Evolutionary conservation across 2,888 invertebrate species (phyloP).

Genomic region (Drosophila mercatorum): DNA sequence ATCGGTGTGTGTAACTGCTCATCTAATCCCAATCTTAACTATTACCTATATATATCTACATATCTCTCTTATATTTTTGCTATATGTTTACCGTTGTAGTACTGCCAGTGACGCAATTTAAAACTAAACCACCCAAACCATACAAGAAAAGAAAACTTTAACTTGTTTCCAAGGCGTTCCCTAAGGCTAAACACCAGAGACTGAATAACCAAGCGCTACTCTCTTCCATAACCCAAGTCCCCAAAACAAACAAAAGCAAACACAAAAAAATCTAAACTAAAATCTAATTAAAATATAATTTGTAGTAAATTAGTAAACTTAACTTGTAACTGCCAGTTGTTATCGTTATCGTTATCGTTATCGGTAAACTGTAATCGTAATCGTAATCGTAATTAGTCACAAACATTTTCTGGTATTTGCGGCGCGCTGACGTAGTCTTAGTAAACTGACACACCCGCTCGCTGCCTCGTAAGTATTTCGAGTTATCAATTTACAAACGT

Average conservation of each 20-base stretch:
- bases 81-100: slow-evolving; percentile 77
- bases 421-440: slow-evolving; percentile 45
- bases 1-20: slow-evolving; percentile 31
- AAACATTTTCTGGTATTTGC: slow-evolving; percentile 45
- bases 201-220: slow-evolving; percentile 68
- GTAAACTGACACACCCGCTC: slow-evolving; percentile 36
- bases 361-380: slow-evolving; percentile 27
- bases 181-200: slow-evolving; percentile 73
- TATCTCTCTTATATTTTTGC: slow-evolving; percentile 38
- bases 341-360: slow-evolving; percentile 32
- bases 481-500: slow-evolving; percentile 30
- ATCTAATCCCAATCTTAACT: slow-evolving; percentile 15
- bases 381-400: slow-evolving; percentile 35
- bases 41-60: slow-evolving; percentile 6
- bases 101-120: slow-evolving; percentile 77
- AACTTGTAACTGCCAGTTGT: slow-evolving; percentile 33
- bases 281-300: slow-evolving; percentile 23
- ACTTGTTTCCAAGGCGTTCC: slow-evolving; percentile 68
- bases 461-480: slow-evolving; percentile 53
- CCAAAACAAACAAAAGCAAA: slow-evolving; percentile 10
- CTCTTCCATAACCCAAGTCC: slow-evolving; percentile 14
- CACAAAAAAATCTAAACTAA: slow-evolving; percentile 11
- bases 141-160: slow-evolving; percentile 71
- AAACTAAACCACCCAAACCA: slow-evolving; percentile 74
- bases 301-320: slow-evolving; percentile 29